Evolutionary conservation across 2,888 invertebrate species (phyloP), one percentile per base, ranked within the genome.

Genomic region (Scaptomyza caliginosa): DNA sequence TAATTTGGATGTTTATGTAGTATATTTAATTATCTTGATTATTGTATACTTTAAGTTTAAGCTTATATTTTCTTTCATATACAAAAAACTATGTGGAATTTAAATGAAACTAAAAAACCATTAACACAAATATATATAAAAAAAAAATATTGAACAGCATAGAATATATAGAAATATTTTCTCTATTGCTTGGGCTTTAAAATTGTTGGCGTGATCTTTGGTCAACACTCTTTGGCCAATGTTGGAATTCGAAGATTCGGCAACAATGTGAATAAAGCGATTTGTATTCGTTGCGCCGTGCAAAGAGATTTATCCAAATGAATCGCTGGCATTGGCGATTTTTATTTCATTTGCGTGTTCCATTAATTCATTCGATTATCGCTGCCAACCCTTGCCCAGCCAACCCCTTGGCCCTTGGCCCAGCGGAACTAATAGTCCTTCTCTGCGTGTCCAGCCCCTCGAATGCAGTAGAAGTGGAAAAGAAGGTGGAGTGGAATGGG

Each of bases 1-100:
- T 17, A 92, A 93, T 90, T 32, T 93, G 7, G 93, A 93, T 78
- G 90, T 93, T 0, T 67, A 32, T 32, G 13, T 16, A 1, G 13
- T 3, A 32, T 34, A 16, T 16, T 34, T 34, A 16, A 16, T 16
- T 7, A 34, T 34, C 32, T 8, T 34, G 16, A 34, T 16, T 16
- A 10, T 2, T 7, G 7, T 34, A 7, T 8, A 13, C 16, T 34
- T 16, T 0, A 7, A 2, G 32, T 16, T 32, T 0, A 7, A 16
- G 32, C 8, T 3, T 34, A 7, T 3, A 1, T 16, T 13, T 34
- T 2, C 3, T 34, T 7, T 7, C 8, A 3, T 34, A 3, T 16
- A 34, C 32, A 16, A 16, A 16, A 34, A 34, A 34, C 7, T 34
- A 2, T 0, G 1, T 34, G 8, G 16, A 13, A 16, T 3, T 8